Evolutionary conservation across 1,140 invertebrate genomes (phyloP).

Genomic region (Luehdorfia chinensis): DNA sequence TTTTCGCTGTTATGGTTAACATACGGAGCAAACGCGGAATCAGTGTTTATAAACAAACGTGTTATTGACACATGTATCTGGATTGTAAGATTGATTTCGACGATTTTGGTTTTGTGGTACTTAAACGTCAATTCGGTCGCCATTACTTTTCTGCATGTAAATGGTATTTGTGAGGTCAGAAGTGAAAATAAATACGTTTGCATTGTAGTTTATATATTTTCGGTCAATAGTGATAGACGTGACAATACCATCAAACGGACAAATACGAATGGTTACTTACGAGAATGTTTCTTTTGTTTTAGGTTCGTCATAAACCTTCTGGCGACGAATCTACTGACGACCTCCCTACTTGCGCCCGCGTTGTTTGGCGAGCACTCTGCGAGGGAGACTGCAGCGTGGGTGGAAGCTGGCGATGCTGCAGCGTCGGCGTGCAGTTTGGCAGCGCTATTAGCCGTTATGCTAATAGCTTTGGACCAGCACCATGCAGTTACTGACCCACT

Average conservation of each 20-base stretch:
- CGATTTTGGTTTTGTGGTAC: not conserved
- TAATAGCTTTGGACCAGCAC: conserved; percentile 92
- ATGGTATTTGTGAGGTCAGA: not conserved
- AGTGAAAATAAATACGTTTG: no score
- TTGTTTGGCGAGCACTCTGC: conserved; percentile 64
- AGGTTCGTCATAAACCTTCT: conserved; percentile 76
- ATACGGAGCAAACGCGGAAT: not conserved
- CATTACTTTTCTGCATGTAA: conserved; percentile 3
- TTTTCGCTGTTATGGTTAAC: conserved; percentile 11
- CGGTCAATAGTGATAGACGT: not conserved
- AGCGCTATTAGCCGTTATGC: conserved; percentile 81
- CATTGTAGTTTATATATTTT: no score
- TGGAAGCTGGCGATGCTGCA: conserved; percentile 58
- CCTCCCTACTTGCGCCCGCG: conserved; percentile 66
- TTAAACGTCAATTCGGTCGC: conserved; percentile 4
- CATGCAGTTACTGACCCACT: conserved; percentile 91
- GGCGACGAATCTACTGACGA: conserved; percentile 71
- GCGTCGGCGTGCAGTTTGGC: conserved; percentile 61
- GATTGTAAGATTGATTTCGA: not conserved
- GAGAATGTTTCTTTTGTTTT: conserved; percentile 41
- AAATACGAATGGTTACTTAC: not conserved
- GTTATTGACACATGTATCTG: conserved; percentile 9
- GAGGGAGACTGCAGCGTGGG: conserved; percentile 39
- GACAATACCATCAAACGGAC: no score
- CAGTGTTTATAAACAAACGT: conserved; percentile 11